Conservation (phyloP, 2,888 invertebrate species). For the Tipula confusa region DNA sequence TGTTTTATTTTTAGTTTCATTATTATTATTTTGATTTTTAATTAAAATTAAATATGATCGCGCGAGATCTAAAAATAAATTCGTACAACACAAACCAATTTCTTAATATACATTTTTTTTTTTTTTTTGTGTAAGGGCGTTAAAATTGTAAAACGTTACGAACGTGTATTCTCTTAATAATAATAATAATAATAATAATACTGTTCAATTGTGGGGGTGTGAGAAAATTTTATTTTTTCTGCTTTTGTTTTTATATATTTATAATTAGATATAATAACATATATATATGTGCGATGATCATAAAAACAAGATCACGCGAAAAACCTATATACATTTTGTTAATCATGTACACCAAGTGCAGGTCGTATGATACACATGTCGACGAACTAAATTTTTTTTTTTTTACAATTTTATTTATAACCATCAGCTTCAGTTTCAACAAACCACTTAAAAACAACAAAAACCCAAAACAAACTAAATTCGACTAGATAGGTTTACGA, state of each 20-base stretch:
- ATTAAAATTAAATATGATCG: not conserved
- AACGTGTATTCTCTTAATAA: not conserved
- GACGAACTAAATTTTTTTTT: too few species aligned
- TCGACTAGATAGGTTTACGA: not conserved
- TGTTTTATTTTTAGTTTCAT: not conserved
- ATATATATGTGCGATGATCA: not conserved
- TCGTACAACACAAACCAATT: not conserved
- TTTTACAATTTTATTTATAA: not conserved
- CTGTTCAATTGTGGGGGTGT: not conserved
- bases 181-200: too few species aligned
- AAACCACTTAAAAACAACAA: not conserved
- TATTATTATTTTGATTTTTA: conserved; percentile 21
- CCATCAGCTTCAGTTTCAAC: not conserved
- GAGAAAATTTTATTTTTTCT: not conserved
- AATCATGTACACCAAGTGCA: too few species aligned
- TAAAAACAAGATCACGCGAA: not conserved
- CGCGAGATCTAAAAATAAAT: not conserved
- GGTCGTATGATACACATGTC: not conserved
- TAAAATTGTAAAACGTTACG: not conserved
- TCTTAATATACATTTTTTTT: not conserved
- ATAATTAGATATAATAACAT: not conserved
- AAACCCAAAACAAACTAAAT: not conserved
- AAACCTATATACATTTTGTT: too few species aligned
- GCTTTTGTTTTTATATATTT: not conserved
- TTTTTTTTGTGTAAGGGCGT: conserved; percentile 4